These are phyloP conservation scores for Merops nubicus DNA, from an alignment of 2,113 vertebrate genomes.

Conservation along the genomic window DNA sequence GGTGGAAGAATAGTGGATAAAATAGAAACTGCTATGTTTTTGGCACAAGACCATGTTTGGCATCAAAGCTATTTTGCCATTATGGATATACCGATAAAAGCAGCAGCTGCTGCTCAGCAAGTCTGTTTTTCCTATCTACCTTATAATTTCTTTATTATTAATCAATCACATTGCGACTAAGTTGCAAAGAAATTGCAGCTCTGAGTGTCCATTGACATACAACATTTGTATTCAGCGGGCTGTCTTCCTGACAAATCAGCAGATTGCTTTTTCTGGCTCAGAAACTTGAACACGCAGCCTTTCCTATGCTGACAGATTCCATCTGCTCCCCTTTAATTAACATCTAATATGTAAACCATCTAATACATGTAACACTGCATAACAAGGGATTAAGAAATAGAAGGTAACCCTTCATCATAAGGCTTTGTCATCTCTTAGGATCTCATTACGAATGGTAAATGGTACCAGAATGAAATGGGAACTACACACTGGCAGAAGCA, in stretches of 20 bases:
- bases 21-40: not conserved
- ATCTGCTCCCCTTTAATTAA: conserved; percentile 71
- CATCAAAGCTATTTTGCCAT: not conserved
- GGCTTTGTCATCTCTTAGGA: conserved; percentile 18
- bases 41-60: not conserved
- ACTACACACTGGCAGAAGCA: not conserved
- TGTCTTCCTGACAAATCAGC: not conserved
- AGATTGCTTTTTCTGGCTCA: conserved; percentile 43
- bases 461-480: not conserved
- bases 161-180: not conserved
- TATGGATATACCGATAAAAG: not conserved
- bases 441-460: not conserved
- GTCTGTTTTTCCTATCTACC: not conserved
- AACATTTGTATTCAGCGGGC: not conserved
- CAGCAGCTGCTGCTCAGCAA: not conserved
- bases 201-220: not conserved
- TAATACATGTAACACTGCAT: conserved; percentile 63
- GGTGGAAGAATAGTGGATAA: not conserved
- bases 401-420: conserved; percentile 52
- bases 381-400: conserved; percentile 67
- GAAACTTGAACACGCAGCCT: not conserved
- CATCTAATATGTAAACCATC: conserved; percentile 67
- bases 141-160: not conserved
- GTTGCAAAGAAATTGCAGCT: not conserved
- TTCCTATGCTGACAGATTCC: conserved; percentile 72